Conservation (phyloP, 2,888 invertebrate genomes). For the Thecocarcelia acutangulata region DNA sequence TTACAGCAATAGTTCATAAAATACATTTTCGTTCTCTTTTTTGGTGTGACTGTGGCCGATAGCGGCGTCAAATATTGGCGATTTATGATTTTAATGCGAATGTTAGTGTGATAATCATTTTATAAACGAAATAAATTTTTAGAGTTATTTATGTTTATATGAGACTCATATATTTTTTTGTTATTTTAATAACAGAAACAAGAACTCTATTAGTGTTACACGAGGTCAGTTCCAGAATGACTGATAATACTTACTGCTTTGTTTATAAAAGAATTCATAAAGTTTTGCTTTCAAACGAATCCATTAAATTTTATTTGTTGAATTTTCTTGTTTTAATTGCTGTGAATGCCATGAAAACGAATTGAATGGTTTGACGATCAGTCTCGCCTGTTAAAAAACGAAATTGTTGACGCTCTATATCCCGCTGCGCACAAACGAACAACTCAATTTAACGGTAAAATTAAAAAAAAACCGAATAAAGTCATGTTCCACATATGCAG, state of each 20-base stretch:
- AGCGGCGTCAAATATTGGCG: conserved; percentile 69
- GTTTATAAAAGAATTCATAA: background rate
- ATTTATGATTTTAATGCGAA: conserved; percentile 70
- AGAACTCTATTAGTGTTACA: background rate
- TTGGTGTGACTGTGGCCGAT: conserved; percentile 53
- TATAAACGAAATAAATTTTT: conserved; percentile 16
- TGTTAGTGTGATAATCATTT: conserved; percentile 63
- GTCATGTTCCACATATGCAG: conserved; percentile 73
- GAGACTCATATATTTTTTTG: too few species aligned
- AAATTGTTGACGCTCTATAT: conserved; percentile 52
- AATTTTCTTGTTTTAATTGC: background rate
- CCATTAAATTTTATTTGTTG: too few species aligned
- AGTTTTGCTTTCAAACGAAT: background rate
- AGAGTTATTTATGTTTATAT: conserved; percentile 18
- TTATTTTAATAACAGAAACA: background rate
- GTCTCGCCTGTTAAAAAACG: conserved; percentile 38
- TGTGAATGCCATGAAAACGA: conserved; percentile 71
- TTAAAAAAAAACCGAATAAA: conserved; percentile 70
- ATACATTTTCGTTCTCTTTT: conserved; percentile 32
- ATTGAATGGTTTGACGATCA: conserved; percentile 68
- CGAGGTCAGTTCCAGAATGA: background rate
- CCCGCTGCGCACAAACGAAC: conserved; percentile 64
- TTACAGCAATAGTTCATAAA: conserved; percentile 45
- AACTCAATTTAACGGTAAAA: conserved; percentile 69
- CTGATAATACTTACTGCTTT: too few species aligned